Percentiles rank a stretch among this genome's conserved stretches.
Conservation (phyloP, 2,797 vertebrate species). For the Eurystomus glaucurus region DNA sequence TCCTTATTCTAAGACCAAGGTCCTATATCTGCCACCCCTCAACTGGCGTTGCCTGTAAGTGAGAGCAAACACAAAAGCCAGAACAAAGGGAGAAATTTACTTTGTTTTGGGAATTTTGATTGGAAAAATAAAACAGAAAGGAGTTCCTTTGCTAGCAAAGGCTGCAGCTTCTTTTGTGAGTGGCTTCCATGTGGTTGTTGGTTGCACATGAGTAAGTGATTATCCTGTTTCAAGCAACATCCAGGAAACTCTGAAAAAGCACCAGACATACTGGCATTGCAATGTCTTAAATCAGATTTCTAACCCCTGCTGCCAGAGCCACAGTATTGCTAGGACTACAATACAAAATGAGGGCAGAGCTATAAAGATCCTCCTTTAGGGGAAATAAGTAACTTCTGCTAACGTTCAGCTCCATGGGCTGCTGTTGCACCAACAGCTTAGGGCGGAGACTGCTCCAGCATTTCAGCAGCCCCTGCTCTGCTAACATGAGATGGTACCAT, state of each 20-base stretch:
- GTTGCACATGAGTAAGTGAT: slow-evolving; percentile 63
- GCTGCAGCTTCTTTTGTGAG: neutral
- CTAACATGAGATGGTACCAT: fast-evolving
- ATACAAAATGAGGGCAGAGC: neutral
- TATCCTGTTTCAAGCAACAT: slow-evolving; percentile 49
- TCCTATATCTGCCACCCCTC: neutral
- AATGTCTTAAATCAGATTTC: slow-evolving; percentile 50
- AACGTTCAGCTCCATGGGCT: neutral
- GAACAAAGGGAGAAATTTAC: neutral
- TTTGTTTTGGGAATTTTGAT: neutral
- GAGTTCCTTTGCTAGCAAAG: slow-evolving; percentile 24
- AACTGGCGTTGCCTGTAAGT: neutral
- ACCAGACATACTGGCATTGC: slow-evolving; percentile 38
- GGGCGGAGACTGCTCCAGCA: fast-evolving
- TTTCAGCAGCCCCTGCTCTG: neutral
- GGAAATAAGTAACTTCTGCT: slow-evolving; percentile 12
- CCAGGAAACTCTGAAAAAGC: slow-evolving; percentile 60
- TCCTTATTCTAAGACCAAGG: neutral
- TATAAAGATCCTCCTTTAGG: neutral
- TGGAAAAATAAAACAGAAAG: slow-evolving; percentile 33
- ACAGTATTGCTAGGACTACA: slow-evolving; percentile 17
- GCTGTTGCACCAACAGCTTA: neutral
- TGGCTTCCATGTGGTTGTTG: neutral
- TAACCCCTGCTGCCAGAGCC: slow-evolving; percentile 38
- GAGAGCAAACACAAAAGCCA: slow-evolving; percentile 9